These are phyloP conservation scores for Simalia tracyae DNA, from an alignment of 2,797 vertebrate species.

Conservation along the genomic window DNA sequence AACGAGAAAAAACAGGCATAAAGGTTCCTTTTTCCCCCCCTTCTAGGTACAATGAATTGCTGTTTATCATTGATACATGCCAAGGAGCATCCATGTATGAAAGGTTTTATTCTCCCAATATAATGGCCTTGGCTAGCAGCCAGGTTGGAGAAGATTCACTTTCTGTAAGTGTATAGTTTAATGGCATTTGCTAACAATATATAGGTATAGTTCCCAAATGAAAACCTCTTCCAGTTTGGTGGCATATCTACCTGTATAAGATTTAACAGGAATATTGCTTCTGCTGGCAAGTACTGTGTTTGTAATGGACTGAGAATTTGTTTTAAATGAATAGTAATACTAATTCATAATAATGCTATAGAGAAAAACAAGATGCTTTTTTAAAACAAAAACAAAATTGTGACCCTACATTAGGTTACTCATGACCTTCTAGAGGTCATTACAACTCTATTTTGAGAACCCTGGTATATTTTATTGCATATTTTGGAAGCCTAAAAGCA, in stretches of 20 bases:
- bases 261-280: not conserved
- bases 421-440: not conserved
- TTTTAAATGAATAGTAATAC: not conserved
- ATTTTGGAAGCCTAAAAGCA: not conserved
- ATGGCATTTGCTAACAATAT: not conserved
- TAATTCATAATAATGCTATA: not conserved
- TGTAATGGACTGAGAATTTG: not conserved
- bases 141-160: conserved; percentile 98
- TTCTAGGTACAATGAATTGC: conserved; percentile 93
- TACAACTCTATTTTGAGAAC: not conserved
- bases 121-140: conserved; percentile 97
- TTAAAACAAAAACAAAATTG: not conserved
- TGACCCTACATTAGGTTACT: not conserved
- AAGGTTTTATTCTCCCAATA: conserved; percentile 95
- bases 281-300: not conserved
- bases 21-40: conserved; percentile 30
- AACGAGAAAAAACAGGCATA: conserved; percentile 9
- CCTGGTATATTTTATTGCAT: not conserved
- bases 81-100: conserved; percentile 99
- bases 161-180: conserved; percentile 81
- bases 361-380: not conserved
- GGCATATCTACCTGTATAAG: not conserved
- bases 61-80: conserved; percentile 98
- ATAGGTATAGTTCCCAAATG: not conserved
- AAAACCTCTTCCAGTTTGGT: not conserved